A percentile compares a stretch with the other conserved stretches of the same genome.
These are phyloP conservation scores for Amorpha juglandis DNA, from an alignment of 2,888 invertebrate genomes.

Conservation along the genomic window DNA sequence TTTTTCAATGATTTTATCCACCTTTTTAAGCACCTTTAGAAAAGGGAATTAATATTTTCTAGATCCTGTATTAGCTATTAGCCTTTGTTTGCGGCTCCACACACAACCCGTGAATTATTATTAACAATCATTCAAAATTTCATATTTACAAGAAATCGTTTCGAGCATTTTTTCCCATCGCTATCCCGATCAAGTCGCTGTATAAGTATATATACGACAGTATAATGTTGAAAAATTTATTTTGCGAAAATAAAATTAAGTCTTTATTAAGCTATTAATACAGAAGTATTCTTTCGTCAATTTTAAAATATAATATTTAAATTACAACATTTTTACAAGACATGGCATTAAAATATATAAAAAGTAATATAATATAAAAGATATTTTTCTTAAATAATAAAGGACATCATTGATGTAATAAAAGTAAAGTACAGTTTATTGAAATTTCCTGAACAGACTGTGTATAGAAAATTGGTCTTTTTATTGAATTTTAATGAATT, in stretches of 20 bases:
- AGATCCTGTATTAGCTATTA: too few species aligned
- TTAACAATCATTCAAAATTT: too few species aligned
- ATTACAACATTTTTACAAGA: not conserved
- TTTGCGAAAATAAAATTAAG: too few species aligned
- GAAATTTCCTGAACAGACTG: conserved; percentile 13
- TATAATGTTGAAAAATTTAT: too few species aligned
- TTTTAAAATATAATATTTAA: too few species aligned
- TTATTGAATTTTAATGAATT: conserved; percentile 43
- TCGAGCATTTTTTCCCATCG: too few species aligned
- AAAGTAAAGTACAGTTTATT: conserved; percentile 13
- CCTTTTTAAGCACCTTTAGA: not conserved
- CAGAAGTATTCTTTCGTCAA: conserved; percentile 1
- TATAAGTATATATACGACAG: too few species aligned
- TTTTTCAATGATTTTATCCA: not conserved
- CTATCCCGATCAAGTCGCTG: too few species aligned
- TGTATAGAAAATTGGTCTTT: conserved; percentile 35
- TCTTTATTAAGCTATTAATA: not conserved
- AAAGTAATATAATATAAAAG: not conserved
- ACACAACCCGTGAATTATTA: too few species aligned
- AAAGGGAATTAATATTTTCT: too few species aligned
- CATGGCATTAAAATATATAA: not conserved
- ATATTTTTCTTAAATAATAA: conserved; percentile 19
- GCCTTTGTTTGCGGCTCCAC: too few species aligned
- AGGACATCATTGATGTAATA: conserved; percentile 3
- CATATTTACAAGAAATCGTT: too few species aligned